phyloP scores from a whole-genome alignment of 2,113 vertebrate species.

The Malurus elegans region DNA sequence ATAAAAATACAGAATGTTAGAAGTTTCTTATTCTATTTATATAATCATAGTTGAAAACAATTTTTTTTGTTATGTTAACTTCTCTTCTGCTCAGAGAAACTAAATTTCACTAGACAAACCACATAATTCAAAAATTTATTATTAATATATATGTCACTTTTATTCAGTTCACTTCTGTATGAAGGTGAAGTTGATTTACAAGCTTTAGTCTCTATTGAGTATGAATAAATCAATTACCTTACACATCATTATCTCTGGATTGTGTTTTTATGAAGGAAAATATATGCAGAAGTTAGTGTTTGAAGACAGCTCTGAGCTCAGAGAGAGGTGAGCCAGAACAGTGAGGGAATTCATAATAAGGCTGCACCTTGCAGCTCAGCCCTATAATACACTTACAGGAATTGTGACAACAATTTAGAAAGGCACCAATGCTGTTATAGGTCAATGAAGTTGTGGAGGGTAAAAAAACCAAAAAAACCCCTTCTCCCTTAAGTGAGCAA shows the following conservation, averaged over 20 bases:
- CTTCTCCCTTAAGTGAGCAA: not conserved
- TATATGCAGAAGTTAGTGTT: not conserved
- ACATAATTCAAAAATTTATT: not conserved
- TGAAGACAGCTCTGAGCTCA: not conserved
- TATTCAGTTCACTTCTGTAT: not conserved
- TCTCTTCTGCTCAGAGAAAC: not conserved
- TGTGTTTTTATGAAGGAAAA: not conserved
- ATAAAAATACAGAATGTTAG: not conserved
- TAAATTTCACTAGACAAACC: not conserved
- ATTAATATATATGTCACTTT: not conserved
- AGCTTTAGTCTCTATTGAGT: not conserved
- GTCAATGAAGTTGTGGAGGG: not conserved
- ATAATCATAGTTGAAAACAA: not conserved
- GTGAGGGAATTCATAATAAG: not conserved
- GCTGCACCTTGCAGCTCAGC: not conserved
- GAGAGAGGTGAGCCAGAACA: not conserved
- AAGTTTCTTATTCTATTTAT: not conserved
- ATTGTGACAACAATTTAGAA: not conserved
- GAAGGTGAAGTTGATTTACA: not conserved
- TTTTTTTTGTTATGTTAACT: not conserved
- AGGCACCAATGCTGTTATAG: not conserved
- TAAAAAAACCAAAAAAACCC: rapidly evolving
- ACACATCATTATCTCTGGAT: not conserved
- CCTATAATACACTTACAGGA: not conserved
- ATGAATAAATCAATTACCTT: not conserved